phyloP scores from a whole-genome alignment of 2,797 vertebrate genomes.

The Amblyopsis hoosieri region DNA sequence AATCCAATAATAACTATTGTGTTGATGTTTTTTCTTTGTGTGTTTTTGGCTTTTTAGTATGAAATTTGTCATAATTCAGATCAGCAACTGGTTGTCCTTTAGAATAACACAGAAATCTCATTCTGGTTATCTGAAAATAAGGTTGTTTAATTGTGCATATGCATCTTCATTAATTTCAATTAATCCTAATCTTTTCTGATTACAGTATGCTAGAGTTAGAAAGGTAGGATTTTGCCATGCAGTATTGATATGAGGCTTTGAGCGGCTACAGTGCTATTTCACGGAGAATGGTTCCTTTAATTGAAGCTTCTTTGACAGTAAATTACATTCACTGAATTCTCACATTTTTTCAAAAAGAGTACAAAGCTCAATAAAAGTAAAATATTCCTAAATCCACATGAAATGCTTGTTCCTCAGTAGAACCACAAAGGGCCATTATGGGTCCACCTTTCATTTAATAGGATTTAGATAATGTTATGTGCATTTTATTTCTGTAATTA shows the following conservation, averaged over 20 bases:
- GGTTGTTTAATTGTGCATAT: slow-evolving; percentile 44
- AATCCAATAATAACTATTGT: background rate
- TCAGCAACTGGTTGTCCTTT: slow-evolving; percentile 18
- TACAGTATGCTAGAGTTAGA: slow-evolving; percentile 45
- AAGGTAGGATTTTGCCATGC: slow-evolving; percentile 36
- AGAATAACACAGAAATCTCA: slow-evolving; percentile 18
- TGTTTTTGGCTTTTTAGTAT: background rate
- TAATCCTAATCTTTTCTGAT: slow-evolving; percentile 43
- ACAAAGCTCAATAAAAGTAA: slow-evolving; percentile 39
- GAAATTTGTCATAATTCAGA: slow-evolving; percentile 20
- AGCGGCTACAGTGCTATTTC: slow-evolving; percentile 58
- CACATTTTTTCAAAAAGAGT: slow-evolving; percentile 40
- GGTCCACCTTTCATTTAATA: slow-evolving; percentile 48
- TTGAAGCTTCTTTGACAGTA: slow-evolving; percentile 47
- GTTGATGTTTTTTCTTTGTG: background rate
- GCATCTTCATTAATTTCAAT: slow-evolving; percentile 58
- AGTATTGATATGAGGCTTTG: slow-evolving; percentile 47
- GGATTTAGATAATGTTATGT: slow-evolving; percentile 53
- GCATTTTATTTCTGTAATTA: slow-evolving; percentile 54
- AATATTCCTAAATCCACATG: slow-evolving; percentile 38
- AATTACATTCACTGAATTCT: slow-evolving; percentile 54
- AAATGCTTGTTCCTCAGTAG: slow-evolving; percentile 19
- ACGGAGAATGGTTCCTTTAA: slow-evolving; percentile 65
- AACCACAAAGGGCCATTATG: slow-evolving; percentile 36
- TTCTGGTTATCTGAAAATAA: slow-evolving; percentile 49